A percentile compares a stretch with the other conserved stretches of the same genome.
Evolutionary conservation across 2,888 invertebrate genomes (phyloP).

Genomic region (Smittia aterrima): DNA sequence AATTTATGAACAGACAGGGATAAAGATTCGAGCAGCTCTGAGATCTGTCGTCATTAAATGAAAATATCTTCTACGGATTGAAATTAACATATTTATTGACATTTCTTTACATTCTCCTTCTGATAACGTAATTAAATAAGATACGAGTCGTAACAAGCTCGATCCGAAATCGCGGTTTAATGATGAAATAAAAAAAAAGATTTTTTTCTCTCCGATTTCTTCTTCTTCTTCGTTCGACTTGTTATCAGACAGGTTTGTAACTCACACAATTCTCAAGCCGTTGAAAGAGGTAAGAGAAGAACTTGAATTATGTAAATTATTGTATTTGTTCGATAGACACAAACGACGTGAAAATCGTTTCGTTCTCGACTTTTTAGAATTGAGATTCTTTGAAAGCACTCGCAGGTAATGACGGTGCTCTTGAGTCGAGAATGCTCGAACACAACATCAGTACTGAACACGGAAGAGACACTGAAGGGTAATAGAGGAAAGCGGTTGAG

Average conservation of each 20-base stretch:
- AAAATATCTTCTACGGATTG: not conserved
- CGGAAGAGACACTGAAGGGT: not conserved
- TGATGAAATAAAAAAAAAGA: conserved; percentile 26
- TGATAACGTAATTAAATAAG: conserved; percentile 40
- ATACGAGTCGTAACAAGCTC: not conserved
- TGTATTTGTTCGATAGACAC: conserved; percentile 16
- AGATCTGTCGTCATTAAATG: not conserved
- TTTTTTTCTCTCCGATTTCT: not conserved
- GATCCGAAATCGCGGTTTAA: not conserved
- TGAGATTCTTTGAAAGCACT: not conserved
- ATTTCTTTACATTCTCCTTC: conserved; percentile 4
- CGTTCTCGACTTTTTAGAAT: not conserved
- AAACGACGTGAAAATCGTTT: conserved; percentile 6
- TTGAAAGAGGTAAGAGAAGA: conserved; percentile 8
- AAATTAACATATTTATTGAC: conserved; percentile 38
- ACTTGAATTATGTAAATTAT: conserved; percentile 39
- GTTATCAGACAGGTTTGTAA: conserved; percentile 27
- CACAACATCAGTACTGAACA: not conserved
- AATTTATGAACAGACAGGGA: no score
- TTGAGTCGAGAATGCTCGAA: not conserved
- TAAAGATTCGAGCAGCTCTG: not conserved
- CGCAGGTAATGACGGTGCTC: not conserved
- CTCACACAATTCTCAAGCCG: not conserved
- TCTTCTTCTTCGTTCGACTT: not conserved
- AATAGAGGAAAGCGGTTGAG: not conserved